These are phyloP conservation scores for Ephydatia muelleri DNA, from an alignment of 37 sponge, comb jelly and placozoan species.

Conservation along the genomic window DNA sequence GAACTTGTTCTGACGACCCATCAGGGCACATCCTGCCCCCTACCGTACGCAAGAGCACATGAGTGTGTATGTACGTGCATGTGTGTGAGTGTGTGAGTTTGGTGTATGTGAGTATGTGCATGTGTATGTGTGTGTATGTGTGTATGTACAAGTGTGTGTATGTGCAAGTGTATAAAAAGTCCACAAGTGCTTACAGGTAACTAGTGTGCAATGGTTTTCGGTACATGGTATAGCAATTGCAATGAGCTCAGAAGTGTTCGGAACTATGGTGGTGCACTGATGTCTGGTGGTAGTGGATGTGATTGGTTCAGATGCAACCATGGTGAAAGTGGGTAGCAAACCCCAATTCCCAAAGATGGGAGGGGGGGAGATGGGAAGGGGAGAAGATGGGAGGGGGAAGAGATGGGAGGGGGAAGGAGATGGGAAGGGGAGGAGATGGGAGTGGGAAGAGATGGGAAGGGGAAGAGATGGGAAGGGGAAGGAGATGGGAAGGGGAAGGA, in stretches of 20 bases:
- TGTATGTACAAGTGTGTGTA: not conserved
- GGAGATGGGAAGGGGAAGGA: not conserved
- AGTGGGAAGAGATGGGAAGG: too few relatives aligned
- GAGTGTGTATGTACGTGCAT: slow-evolving; percentile 11
- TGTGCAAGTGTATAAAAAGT: not conserved
- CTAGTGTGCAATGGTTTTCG: too few relatives aligned
- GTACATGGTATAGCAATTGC: too few relatives aligned
- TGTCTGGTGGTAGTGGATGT: too few relatives aligned
- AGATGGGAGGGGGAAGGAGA: not conserved
- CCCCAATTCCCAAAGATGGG: too few relatives aligned
- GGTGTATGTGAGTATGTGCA: not conserved
- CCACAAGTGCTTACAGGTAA: too few relatives aligned
- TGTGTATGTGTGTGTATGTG: slow-evolving; percentile 1
- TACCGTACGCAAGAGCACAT: not conserved
- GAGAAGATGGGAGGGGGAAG: not conserved
- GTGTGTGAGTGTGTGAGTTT: not conserved
- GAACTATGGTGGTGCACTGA: too few relatives aligned
- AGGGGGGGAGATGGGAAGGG: too few relatives aligned
- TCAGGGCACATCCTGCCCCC: slow-evolving; percentile 93
- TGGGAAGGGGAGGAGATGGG: not conserved
- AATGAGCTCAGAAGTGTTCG: too few relatives aligned
- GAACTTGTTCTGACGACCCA: slow-evolving; percentile 73
- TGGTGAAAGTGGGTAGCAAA: too few relatives aligned
- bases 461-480: not conserved
- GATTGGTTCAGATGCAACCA: too few relatives aligned